Base-by-base conservation (phyloP, 1,140 invertebrate species). In the Euglossa dilemma region DNA sequence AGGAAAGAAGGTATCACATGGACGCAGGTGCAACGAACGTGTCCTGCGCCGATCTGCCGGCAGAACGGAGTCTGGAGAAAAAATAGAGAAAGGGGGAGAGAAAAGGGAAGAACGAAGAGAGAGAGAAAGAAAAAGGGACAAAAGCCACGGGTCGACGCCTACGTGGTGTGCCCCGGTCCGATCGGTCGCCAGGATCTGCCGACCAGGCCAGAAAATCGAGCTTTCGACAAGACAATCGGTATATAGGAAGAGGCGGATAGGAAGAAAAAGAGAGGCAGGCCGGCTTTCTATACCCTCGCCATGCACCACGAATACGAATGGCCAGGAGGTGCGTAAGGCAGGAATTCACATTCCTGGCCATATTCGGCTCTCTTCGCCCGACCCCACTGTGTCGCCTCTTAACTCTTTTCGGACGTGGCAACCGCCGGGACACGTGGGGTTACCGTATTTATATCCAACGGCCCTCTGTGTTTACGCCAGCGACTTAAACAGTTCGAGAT, bases 321-420 rank as follows among this genome's bases (percentile, higher is more conserved):
- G 25, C 70, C 71, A 61, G 50, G 69, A 87, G 79, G 83, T 89
- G 91, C 90, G 91, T 88, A 89, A 80, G 87, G 84, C 85, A 90
- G 84, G 89, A 93, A 93, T 93, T 91, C 90, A 87, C 92, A 93
- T 93, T 93, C 92, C 90, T 93, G 80, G 84, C 92, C 92, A 91
- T 93, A 92, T 93, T 93, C 83, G 92, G 92, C 81, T 85, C 88
- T 83, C 87, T 23, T 50, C 50, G 90, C 90, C 87, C 88, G 90
- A 90, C 75, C 86, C 85, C 84, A 87, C 83, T 36, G 90, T 83
- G 81, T 89, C 89, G 86, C 80, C 86, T 90, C 85, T 85, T 88
- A 91, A 91, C 87, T 90, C 90, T 89, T 89, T 85, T 80, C 45
- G 67, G 73, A 88, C 66, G 70, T 84, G 59, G 73, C 84, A 61